phyloP scores from a whole-genome alignment of 2,113 vertebrate species.

The Atractosteus spatula region DNA sequence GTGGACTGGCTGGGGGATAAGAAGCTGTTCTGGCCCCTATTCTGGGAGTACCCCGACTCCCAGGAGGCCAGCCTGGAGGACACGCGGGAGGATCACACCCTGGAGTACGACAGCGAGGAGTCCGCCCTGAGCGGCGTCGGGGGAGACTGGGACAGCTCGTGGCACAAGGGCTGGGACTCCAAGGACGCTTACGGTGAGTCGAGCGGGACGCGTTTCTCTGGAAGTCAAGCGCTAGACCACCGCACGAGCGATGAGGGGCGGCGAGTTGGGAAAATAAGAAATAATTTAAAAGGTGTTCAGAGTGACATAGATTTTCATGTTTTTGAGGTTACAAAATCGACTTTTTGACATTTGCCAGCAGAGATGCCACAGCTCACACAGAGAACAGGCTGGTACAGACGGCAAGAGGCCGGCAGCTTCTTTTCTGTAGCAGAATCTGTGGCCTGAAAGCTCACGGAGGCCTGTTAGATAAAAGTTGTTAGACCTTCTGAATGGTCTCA shows the following conservation, averaged over 20 bases:
- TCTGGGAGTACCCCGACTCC: constrained; percentile 79
- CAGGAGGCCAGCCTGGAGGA: constrained; percentile 62
- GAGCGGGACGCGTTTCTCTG: too few relatives aligned
- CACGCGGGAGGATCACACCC: constrained; percentile 63
- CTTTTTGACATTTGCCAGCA: too few relatives aligned
- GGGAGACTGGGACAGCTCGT: constrained; percentile 70
- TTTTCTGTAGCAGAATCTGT: constrained; percentile 39
- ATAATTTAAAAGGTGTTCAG: too few relatives aligned
- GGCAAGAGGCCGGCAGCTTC: constrained; percentile 9
- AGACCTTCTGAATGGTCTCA: constrained; percentile 20
- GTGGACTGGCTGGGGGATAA: constrained; percentile 76
- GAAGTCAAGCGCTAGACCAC: too few relatives aligned
- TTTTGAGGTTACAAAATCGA: too few relatives aligned
- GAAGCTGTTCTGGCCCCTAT: constrained; percentile 85
- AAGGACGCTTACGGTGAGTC: constrained; percentile 75
- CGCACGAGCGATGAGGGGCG: not conserved
- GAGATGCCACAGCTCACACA: too few relatives aligned
- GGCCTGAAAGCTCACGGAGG: constrained; percentile 28
- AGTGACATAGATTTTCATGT: too few relatives aligned
- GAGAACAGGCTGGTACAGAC: too few relatives aligned
- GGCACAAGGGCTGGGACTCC: constrained; percentile 73
- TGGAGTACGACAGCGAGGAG: constrained; percentile 78
- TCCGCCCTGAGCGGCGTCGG: constrained; percentile 73
- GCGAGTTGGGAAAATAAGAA: too few relatives aligned
- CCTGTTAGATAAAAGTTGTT: constrained; percentile 36